phyloP scores from a whole-genome alignment of 1,140 invertebrate species.

The Idris sp. region DNA sequence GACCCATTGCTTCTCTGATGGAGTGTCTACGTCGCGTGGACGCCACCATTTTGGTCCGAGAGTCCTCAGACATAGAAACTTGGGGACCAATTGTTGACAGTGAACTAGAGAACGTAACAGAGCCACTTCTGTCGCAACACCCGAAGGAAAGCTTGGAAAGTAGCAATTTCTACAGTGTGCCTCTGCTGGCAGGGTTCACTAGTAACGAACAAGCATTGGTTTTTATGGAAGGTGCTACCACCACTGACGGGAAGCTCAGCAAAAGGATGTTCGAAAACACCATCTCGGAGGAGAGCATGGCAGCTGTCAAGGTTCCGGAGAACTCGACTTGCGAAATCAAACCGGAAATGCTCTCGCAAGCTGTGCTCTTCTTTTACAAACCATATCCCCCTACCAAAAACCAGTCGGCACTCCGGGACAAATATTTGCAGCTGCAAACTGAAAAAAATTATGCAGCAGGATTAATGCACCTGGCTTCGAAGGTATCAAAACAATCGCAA shows the following conservation, averaged over 20 bases:
- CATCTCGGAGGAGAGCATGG: slow-evolving; percentile 79
- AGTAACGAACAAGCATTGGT: slow-evolving; percentile 87
- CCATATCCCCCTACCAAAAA: slow-evolving; percentile 82
- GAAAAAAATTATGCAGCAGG: slow-evolving; percentile 86
- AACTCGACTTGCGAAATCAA: slow-evolving; percentile 83
- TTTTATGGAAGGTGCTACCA: slow-evolving; percentile 77
- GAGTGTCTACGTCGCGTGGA: slow-evolving; percentile 83
- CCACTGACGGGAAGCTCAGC: slow-evolving; percentile 78
- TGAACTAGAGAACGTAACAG: slow-evolving; percentile 82
- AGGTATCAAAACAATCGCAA: slow-evolving; percentile 79
- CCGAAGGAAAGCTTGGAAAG: slow-evolving; percentile 81
- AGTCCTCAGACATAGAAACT: slow-evolving; percentile 80
- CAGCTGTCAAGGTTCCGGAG: slow-evolving; percentile 76
- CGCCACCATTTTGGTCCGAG: slow-evolving; percentile 80
- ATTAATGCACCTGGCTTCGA: slow-evolving; percentile 82
- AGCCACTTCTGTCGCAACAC: slow-evolving; percentile 82
- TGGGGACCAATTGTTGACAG: slow-evolving; percentile 88
- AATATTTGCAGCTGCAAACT: slow-evolving; percentile 83
- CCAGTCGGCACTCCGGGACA: slow-evolving; percentile 79
- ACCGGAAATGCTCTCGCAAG: slow-evolving; percentile 84
- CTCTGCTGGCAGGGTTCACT: slow-evolving; percentile 85
- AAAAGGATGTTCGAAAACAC: slow-evolving; percentile 80
- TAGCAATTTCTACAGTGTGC: slow-evolving; percentile 82
- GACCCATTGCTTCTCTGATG: slow-evolving; percentile 82
- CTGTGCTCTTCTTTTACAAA: slow-evolving; percentile 86